Percentiles rank a stretch among this genome's conserved stretches.
phyloP scores from a whole-genome alignment of 2,797 vertebrate species.

The Monodelphis domestica region DNA sequence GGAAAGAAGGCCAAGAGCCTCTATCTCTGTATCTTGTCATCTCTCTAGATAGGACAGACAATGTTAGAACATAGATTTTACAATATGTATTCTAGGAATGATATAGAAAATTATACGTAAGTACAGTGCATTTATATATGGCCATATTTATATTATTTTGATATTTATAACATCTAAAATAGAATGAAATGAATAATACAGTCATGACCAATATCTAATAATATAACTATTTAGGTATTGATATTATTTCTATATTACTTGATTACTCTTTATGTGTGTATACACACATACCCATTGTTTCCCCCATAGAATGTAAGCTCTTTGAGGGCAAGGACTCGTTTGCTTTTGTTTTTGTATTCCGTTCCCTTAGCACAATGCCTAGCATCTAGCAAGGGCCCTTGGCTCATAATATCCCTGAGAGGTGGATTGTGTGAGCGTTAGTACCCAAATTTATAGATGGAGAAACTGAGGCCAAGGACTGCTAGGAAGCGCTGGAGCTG shows the following conservation, averaged over 20 bases:
- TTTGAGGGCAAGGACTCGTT: background rate
- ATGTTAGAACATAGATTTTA: too few relatives aligned
- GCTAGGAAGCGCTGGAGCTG: background rate
- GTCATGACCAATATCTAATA: background rate
- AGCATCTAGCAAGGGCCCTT: background rate
- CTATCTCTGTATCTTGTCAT: background rate
- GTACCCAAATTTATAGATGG: background rate
- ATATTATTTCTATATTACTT: background rate
- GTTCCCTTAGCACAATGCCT: background rate
- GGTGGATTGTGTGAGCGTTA: background rate
- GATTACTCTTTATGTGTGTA: background rate
- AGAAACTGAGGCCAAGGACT: background rate
- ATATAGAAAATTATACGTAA: background rate
- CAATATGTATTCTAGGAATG: background rate
- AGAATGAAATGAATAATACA: background rate
- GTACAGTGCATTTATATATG: background rate
- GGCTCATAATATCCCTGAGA: background rate
- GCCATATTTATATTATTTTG: background rate
- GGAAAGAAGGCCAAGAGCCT: background rate
- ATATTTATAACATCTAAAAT: background rate
- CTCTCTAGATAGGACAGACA: too few relatives aligned
- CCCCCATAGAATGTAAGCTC: background rate
- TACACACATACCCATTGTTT: rapidly evolving
- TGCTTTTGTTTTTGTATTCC: background rate
- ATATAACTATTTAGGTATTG: background rate